Percentiles rank a stretch among this genome's conserved stretches.
Evolutionary conservation across 23 tunicate species (phyloP).

Genomic region (Ciona savignyi): DNA sequence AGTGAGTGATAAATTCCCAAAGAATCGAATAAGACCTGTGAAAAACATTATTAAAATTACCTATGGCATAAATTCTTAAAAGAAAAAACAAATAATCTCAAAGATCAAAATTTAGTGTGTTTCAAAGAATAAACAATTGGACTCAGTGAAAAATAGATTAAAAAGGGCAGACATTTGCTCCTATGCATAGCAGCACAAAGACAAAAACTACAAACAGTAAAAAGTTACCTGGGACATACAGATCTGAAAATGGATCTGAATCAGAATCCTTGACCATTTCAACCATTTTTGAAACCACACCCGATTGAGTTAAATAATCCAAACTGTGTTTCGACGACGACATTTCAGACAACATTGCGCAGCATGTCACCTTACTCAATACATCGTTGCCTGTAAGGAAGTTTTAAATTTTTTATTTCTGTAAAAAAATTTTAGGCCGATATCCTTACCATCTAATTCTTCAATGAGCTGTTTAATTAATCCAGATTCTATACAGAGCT

Average conservation of each 20-base stretch:
- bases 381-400: slow-evolving; percentile 57
- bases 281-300: slow-evolving; percentile 54
- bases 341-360: slow-evolving; percentile 76
- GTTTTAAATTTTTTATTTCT: not conserved
- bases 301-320: slow-evolving; percentile 43
- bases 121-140: not conserved
- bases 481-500: slow-evolving; percentile 34
- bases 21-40: slow-evolving; percentile 48
- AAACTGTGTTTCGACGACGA: slow-evolving; percentile 61
- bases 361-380: slow-evolving; percentile 42
- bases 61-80: no score
- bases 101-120: not conserved
- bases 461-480: slow-evolving; percentile 26
- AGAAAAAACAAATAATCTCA: no score
- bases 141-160: not conserved
- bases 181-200: not conserved
- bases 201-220: not conserved
- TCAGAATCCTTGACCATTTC: slow-evolving; percentile 42
- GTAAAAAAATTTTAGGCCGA: not conserved
- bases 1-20: slow-evolving; percentile 62
- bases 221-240: slow-evolving; percentile 47
- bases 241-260: slow-evolving; percentile 49
- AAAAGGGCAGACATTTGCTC: not conserved
- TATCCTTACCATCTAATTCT: slow-evolving; percentile 41
- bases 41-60: no score